These are phyloP conservation scores for Callipepla squamata DNA, from an alignment of 2,113 vertebrate genomes.

Conservation along the genomic window DNA sequence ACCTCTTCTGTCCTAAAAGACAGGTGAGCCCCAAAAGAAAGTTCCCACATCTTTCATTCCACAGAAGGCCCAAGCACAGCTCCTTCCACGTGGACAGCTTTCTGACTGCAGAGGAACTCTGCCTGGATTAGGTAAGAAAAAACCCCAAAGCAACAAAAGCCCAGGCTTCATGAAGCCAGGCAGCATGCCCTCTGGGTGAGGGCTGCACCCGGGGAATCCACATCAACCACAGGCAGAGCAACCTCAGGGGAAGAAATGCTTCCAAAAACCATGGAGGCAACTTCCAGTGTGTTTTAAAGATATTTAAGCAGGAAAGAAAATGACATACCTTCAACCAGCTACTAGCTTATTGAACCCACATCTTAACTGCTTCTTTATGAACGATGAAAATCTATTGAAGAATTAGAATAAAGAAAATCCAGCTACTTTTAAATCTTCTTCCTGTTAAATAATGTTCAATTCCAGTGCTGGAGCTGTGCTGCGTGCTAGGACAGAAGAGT, in stretches of 20 bases:
- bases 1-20: rapidly evolving
- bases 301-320: background rate
- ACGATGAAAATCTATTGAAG: background rate
- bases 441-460: background rate
- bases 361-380: background rate
- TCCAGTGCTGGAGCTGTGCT: background rate
- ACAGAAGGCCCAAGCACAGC: background rate
- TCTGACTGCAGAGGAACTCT: background rate
- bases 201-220: background rate
- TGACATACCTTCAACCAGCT: background rate
- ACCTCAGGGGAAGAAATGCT: background rate
- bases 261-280: background rate
- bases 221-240: rapidly evolving
- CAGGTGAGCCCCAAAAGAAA: rapidly evolving
- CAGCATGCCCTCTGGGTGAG: background rate
- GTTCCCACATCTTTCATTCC: background rate
- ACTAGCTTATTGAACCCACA: background rate
- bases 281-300: background rate
- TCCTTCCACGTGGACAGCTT: background rate
- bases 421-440: background rate
- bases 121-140: background rate
- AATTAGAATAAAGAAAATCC: background rate
- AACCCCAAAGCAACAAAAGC: background rate
- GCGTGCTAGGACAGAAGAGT: background rate
- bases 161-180: background rate